A percentile compares a stretch with the other conserved stretches of the same genome.
These are phyloP conservation scores for Cladopsammia gracilis DNA, from an alignment of 64 coral and sea anemone genomes.

Conservation along the genomic window DNA sequence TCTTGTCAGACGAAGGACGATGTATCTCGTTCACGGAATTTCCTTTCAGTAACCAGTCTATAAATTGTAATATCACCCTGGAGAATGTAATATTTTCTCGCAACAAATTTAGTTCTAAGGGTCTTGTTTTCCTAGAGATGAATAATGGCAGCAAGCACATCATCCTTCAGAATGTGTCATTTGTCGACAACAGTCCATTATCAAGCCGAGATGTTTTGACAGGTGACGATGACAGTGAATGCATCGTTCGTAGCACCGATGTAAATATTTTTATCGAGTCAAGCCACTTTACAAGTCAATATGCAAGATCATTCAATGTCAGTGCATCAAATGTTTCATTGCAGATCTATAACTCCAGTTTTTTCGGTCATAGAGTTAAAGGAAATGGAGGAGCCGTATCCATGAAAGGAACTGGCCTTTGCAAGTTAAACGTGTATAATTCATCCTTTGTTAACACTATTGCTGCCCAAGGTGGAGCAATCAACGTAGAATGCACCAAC, in stretches of 20 bases:
- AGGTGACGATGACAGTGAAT: neutral
- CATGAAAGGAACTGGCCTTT: neutral
- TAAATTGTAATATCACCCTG: neutral
- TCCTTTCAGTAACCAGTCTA: neutral
- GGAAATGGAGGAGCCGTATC: constrained; percentile 16
- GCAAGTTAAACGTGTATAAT: neutral
- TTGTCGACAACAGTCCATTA: constrained; percentile 15
- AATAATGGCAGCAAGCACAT: neutral
- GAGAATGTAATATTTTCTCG: constrained; percentile 29
- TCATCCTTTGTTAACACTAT: neutral
- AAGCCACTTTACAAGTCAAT: neutral
- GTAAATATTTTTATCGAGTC: neutral
- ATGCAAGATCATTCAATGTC: constrained; percentile 14
- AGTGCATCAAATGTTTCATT: constrained; percentile 5
- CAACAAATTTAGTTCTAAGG: neutral
- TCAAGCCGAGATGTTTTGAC: neutral
- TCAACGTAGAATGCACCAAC: neutral
- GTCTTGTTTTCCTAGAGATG: constrained; percentile 10
- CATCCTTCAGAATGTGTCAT: neutral
- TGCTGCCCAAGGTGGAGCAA: neutral
- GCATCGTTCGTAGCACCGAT: neutral
- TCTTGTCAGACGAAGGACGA: neutral
- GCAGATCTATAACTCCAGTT: constrained; percentile 11
- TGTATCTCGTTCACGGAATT: neutral
- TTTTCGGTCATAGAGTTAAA: neutral